These are phyloP conservation scores for Monoplex corrugatus DNA, from an alignment of 2,888 invertebrate species.

Conservation along the genomic window DNA sequence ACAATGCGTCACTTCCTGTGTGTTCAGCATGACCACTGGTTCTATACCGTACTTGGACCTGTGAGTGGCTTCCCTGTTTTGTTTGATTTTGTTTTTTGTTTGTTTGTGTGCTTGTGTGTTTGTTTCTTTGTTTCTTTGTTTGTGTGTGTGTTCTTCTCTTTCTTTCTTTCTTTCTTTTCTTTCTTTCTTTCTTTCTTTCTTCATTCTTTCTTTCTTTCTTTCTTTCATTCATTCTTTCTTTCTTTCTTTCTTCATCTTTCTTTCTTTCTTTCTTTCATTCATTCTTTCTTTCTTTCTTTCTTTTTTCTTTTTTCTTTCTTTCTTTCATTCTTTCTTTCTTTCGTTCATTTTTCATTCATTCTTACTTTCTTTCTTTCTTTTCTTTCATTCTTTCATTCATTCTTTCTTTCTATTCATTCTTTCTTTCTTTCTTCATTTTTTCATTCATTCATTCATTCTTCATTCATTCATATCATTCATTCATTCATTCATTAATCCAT, in stretches of 20 bases:
- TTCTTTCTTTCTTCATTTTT: neutral
- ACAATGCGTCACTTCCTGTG: conserved; percentile 43
- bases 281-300: neutral
- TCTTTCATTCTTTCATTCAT: neutral
- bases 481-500: neutral
- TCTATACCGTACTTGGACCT: conserved; percentile 33
- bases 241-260: neutral
- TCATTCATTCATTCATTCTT: neutral
- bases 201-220: neutral
- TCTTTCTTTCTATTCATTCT: neutral
- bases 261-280: neutral
- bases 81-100: neutral
- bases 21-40: neutral
- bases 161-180: no score
- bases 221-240: neutral
- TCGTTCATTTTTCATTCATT: neutral
- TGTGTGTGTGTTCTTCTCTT: neutral
- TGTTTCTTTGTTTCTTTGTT: neutral
- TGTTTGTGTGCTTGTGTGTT: neutral
- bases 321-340: neutral
- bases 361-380: neutral
- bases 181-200: no score
- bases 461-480: no score
- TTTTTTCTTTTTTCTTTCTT: neutral
- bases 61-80: neutral